A percentile compares a stretch with the other conserved stretches of the same genome.
phyloP scores from a whole-genome alignment of 1,140 invertebrate species.

The Tenebrio molitor region DNA sequence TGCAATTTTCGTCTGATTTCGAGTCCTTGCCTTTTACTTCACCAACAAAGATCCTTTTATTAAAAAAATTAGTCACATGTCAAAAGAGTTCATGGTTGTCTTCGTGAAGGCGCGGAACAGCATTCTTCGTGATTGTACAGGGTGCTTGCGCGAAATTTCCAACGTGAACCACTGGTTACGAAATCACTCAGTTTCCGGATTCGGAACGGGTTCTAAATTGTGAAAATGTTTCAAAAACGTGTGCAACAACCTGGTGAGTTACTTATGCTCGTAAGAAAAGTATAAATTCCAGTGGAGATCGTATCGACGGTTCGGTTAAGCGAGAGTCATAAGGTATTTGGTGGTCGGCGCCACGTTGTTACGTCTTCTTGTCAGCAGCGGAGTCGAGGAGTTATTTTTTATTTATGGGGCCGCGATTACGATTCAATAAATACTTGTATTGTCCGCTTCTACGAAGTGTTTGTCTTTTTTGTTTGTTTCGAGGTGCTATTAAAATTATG shows the following conservation, averaged over 20 bases:
- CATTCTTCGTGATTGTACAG: not conserved
- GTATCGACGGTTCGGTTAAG: constrained; percentile 22
- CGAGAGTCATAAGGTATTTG: constrained; percentile 36
- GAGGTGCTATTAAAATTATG: constrained; percentile 15
- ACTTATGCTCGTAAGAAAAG: constrained; percentile 1
- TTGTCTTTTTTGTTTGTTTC: constrained; percentile 8
- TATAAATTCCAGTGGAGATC: constrained; percentile 26
- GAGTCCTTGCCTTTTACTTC: constrained; percentile 28
- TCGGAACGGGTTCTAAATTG: too few relatives aligned
- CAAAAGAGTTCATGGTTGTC: constrained; percentile 23
- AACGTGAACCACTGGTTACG: too few relatives aligned
- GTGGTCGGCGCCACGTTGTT: constrained; percentile 23
- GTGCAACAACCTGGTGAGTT: not conserved
- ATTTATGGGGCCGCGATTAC: constrained; percentile 27
- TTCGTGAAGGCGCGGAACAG: constrained; percentile 15
- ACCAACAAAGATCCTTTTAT: constrained; percentile 23
- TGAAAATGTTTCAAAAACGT: too few relatives aligned
- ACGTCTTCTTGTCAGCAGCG: constrained; percentile 4
- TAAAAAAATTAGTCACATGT: constrained; percentile 27
- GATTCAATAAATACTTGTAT: constrained; percentile 30
- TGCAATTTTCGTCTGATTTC: not conserved
- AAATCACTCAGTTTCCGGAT: too few relatives aligned
- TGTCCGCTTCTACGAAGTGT: constrained; percentile 31
- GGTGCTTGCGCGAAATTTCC: not conserved
- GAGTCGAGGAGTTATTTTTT: constrained; percentile 22